phyloP scores from a whole-genome alignment of 2,113 vertebrate species.

The Chloebia gouldiae region DNA sequence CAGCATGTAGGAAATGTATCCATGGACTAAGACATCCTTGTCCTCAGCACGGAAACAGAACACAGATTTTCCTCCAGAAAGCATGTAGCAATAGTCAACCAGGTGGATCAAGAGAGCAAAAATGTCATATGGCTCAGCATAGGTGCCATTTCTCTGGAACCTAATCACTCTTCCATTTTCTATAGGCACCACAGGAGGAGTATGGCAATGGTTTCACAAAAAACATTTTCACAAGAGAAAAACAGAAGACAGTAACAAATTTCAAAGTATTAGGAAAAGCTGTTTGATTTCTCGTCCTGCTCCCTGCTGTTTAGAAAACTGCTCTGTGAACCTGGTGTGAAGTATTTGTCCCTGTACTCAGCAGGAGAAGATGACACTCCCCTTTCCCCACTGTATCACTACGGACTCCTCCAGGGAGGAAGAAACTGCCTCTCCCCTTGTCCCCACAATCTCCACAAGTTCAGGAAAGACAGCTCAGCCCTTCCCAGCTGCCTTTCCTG shows the following conservation, averaged over 20 bases:
- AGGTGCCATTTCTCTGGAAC: background rate
- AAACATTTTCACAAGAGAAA: background rate
- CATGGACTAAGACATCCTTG: background rate
- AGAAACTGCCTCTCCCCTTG: background rate
- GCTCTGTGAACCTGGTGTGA: background rate
- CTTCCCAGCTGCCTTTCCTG: background rate
- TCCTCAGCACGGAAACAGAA: background rate
- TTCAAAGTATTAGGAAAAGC: background rate
- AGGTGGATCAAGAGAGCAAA: background rate
- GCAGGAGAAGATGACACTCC: background rate
- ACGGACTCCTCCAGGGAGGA: rapidly evolving
- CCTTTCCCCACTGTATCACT: background rate
- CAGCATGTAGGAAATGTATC: background rate
- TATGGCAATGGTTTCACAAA: background rate
- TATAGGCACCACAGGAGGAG: background rate
- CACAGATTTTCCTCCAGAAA: background rate
- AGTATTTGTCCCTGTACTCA: background rate
- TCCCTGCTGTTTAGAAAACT: background rate
- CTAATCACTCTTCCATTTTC: background rate
- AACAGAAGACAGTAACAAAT: background rate
- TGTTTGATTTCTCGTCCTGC: background rate
- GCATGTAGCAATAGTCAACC: background rate
- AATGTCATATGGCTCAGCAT: background rate
- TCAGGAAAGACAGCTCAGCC: background rate
- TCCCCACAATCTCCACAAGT: background rate